Conservation (phyloP, 2,797 vertebrate species). For the Tokudaia muenninki region DNA sequence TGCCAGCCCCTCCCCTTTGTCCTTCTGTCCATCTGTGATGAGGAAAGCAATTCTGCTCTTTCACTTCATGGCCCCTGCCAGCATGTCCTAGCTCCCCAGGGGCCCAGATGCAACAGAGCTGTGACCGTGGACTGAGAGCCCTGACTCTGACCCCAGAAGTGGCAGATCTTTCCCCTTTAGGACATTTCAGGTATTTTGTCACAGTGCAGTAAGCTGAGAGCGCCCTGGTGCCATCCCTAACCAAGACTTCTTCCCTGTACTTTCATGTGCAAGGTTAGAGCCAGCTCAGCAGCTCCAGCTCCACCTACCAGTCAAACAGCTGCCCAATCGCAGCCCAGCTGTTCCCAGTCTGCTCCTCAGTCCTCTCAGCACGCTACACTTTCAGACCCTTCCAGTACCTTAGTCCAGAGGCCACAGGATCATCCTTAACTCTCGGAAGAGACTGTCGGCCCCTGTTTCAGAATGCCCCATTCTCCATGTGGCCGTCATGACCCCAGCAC, state of each 20-base stretch:
- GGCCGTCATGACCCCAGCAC: background rate
- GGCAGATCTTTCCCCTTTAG: background rate
- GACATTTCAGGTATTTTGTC: background rate
- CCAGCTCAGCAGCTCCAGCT: background rate
- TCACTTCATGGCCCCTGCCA: background rate
- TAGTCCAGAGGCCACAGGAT: background rate
- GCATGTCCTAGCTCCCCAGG: background rate
- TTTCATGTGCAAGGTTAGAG: accelerated
- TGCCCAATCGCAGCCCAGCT: background rate
- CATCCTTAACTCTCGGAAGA: background rate
- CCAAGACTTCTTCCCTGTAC: background rate
- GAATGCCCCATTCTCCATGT: background rate
- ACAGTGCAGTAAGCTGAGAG: background rate
- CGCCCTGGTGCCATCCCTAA: background rate
- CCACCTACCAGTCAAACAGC: background rate
- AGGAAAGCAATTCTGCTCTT: background rate
- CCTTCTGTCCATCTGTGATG: background rate
- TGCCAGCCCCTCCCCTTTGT: background rate
- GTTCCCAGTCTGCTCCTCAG: background rate
- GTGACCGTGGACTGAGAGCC: background rate
- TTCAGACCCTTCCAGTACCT: background rate
- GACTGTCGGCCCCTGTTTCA: background rate
- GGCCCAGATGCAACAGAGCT: background rate
- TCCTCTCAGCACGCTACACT: background rate
- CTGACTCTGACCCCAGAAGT: background rate